These are phyloP conservation scores for Escarpia spicata DNA, from an alignment of 2,888 invertebrate genomes.

Conservation along the genomic window DNA sequence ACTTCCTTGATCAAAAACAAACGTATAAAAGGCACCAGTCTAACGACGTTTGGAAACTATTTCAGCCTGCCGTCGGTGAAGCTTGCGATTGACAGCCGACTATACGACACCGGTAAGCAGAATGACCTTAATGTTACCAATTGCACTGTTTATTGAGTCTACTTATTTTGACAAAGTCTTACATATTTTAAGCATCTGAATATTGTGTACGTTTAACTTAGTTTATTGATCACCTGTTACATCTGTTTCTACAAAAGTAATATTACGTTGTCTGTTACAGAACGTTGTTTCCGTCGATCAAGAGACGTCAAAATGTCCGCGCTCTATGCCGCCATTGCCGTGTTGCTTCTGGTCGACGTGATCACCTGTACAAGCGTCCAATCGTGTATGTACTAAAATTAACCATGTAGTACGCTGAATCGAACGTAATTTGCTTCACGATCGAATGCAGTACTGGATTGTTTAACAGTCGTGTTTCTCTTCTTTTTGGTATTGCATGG, in stretches of 20 bases:
- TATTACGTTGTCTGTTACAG: neutral
- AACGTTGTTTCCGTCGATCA: neutral
- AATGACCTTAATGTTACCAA: neutral
- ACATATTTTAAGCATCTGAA: neutral
- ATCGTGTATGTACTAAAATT: neutral
- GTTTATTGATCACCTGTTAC: too few relatives aligned
- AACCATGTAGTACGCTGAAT: neutral
- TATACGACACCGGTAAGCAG: neutral
- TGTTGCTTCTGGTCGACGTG: neutral
- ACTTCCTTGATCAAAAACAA: neutral
- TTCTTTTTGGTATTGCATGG: neutral
- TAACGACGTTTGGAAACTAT: neutral
- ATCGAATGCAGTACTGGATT: neutral
- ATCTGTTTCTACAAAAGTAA: neutral
- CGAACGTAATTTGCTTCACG: neutral
- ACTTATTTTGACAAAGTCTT: neutral
- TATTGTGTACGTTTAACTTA: neutral
- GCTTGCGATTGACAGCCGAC: neutral
- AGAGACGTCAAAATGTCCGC: neutral
- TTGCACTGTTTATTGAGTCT: neutral
- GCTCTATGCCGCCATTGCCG: neutral
- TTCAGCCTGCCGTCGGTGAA: neutral
- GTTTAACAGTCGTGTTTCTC: neutral
- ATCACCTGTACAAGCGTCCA: neutral
- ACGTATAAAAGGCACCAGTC: neutral